These are phyloP conservation scores for roundworm (Caenorhabditis elegans) DNA, from an alignment of 1,140 invertebrate genomes.

Conservation along the genomic window WBcel235 BX284605.5:13469501-13470000, in stretches of 20 bases:
- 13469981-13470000: neutral
- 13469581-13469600: neutral
- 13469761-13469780: neutral
- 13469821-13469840: neutral
- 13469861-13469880: neutral
- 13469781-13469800: neutral
- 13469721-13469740: slow-evolving; percentile 17
- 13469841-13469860: neutral
- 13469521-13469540: neutral
- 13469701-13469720: neutral
- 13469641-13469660: neutral
- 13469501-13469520: neutral
- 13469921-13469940: neutral
- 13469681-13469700: neutral
- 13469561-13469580: neutral
- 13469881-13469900: neutral
- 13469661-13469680: neutral
- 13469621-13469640: slow-evolving; percentile 4
- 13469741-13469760: neutral
- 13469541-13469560: neutral
- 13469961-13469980: neutral
- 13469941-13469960: neutral
- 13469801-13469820: neutral
- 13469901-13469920: neutral
- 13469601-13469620: neutral